Evolutionary conservation across 37 sponge, comb jelly and placozoan genomes (phyloP).

Genomic region (Amphimedon queenslandica): DNA sequence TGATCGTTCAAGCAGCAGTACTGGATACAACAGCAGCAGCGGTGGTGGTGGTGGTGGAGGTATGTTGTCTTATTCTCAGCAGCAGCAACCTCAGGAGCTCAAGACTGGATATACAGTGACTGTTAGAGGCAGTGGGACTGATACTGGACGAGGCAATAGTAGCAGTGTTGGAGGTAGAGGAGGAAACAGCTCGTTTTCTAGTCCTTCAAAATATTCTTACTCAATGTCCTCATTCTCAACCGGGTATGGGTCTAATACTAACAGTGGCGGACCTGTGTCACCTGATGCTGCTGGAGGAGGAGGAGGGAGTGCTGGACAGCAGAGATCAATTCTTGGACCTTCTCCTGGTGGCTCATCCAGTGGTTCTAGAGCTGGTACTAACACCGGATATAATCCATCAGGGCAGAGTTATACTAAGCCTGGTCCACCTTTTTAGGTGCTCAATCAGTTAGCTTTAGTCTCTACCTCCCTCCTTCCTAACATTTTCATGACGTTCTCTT

Average conservation of each 20-base stretch:
- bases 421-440: constrained; percentile 1
- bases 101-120: too few relatives aligned
- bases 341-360: not conserved
- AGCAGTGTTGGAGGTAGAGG: not conserved
- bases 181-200: too few relatives aligned
- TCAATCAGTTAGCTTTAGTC: not conserved
- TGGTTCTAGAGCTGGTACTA: not conserved
- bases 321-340: not conserved
- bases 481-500: too few relatives aligned
- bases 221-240: constrained; percentile 8
- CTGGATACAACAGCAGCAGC: too few relatives aligned
- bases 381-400: not conserved
- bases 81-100: too few relatives aligned
- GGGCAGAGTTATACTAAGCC: constrained; percentile 3
- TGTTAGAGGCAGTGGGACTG: too few relatives aligned
- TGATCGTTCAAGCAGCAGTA: not conserved
- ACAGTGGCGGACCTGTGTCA: not conserved
- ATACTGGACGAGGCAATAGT: too few relatives aligned
- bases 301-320: not conserved
- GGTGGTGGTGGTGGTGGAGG: too few relatives aligned
- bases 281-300: too few relatives aligned
- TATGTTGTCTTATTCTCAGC: too few relatives aligned
- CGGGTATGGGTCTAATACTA: not conserved
- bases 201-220: not conserved
- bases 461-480: not conserved